phyloP scores from a whole-genome alignment of 2,797 vertebrate genomes.

The Pantherophis vulpinus region DNA sequence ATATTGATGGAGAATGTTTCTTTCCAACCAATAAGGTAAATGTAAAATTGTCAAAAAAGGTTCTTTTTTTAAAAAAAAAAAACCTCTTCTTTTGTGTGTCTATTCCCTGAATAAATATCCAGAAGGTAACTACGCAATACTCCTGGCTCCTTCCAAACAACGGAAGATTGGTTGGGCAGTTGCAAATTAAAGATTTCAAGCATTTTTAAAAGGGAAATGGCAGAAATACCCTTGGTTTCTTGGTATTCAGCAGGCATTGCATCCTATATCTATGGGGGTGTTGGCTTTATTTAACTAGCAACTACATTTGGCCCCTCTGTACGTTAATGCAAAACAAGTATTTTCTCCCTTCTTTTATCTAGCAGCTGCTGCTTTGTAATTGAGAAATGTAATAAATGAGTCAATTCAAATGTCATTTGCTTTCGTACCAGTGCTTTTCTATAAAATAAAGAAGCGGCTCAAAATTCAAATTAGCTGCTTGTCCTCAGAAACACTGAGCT shows the following conservation, averaged over 20 bases:
- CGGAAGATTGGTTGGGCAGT: background rate
- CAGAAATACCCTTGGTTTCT: background rate
- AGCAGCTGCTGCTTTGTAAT: background rate
- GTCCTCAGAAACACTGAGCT: background rate
- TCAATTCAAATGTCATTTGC: background rate
- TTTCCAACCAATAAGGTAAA: background rate
- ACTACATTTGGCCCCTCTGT: background rate
- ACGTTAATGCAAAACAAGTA: background rate
- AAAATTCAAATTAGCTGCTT: background rate
- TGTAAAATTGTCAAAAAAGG: background rate
- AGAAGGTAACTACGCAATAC: background rate
- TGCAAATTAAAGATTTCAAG: background rate
- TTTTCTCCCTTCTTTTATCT: background rate
- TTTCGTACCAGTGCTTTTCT: background rate
- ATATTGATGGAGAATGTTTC: background rate
- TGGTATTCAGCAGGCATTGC: background rate
- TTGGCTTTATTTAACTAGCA: background rate
- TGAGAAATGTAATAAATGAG: background rate
- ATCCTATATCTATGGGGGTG: background rate
- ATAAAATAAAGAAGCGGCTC: background rate
- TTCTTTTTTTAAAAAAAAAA: background rate
- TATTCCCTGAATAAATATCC: background rate
- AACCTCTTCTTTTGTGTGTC: background rate
- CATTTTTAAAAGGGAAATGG: background rate
- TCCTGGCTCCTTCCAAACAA: background rate